Percentiles rank a stretch among this genome's conserved stretches.
Conservation (phyloP, 2,113 vertebrate genomes). For the Callorhinus ursinus region DNA sequence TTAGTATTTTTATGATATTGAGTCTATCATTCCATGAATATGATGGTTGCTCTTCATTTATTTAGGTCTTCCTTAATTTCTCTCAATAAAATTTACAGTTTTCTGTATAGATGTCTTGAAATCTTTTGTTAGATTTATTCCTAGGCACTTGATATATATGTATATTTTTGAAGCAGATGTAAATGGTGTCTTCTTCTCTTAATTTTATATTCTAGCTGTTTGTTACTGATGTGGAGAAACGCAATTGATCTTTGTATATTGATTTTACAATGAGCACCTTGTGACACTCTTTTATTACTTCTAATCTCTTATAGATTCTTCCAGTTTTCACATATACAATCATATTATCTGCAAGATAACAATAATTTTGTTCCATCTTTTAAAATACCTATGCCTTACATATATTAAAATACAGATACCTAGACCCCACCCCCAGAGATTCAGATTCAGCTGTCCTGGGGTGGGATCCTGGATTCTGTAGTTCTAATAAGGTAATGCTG, state of each 20-base stretch:
- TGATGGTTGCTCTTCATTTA: not conserved
- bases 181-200: not conserved
- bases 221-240: not conserved
- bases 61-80: not conserved
- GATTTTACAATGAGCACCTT: not conserved
- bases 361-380: not conserved
- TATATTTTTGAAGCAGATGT: not conserved
- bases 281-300: not conserved
- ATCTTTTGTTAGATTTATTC: conserved; percentile 18
- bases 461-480: not conserved
- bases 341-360: not conserved
- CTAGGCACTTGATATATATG: not conserved
- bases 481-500: not conserved
- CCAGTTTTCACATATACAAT: not conserved
- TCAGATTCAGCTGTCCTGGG: not conserved
- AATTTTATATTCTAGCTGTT: not conserved
- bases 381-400: not conserved
- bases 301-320: not conserved
- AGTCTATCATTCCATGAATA: not conserved
- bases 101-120: not conserved
- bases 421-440: not conserved
- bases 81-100: not conserved
- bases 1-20: not conserved
- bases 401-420: not conserved
- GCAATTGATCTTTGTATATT: not conserved